Evolutionary conservation across 2,888 invertebrate species (phyloP).

Genomic region (Erebia ligea): DNA sequence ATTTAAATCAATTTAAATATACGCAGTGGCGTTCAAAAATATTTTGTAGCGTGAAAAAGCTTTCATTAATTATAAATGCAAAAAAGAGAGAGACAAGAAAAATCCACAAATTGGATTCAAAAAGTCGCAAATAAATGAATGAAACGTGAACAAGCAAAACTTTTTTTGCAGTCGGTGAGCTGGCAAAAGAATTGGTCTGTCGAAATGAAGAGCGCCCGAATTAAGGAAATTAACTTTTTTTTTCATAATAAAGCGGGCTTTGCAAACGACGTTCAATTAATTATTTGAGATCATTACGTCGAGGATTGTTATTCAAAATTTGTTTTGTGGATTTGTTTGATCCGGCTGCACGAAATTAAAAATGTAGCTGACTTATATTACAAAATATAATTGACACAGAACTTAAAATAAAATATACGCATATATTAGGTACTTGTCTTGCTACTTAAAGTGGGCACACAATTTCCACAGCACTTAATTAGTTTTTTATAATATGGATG

Average conservation of each 20-base stretch:
- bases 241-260: constrained; percentile 59
- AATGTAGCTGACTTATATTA: neutral
- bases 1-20: constrained; percentile 8
- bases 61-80: constrained; percentile 18
- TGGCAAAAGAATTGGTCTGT: constrained; percentile 60
- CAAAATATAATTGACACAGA: too few species aligned
- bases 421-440: too few species aligned
- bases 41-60: constrained; percentile 3
- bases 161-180: constrained; percentile 57
- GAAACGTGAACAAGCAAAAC: constrained; percentile 58
- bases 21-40: constrained; percentile 7
- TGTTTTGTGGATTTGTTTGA: constrained; percentile 16
- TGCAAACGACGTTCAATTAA: constrained; percentile 77
- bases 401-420: too few species aligned
- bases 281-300: constrained; percentile 50
- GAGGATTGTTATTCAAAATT: constrained; percentile 26
- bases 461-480: too few species aligned
- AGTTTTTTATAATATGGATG: too few species aligned
- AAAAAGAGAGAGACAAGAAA: constrained; percentile 18
- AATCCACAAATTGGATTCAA: constrained; percentile 32
- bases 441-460: too few species aligned
- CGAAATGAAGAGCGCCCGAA: constrained; percentile 66
- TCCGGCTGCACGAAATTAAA: neutral
- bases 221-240: constrained; percentile 79
- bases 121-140: constrained; percentile 55